phyloP scores from a whole-genome alignment of 2,113 vertebrate species.

The Fulmarus glacialis region DNA sequence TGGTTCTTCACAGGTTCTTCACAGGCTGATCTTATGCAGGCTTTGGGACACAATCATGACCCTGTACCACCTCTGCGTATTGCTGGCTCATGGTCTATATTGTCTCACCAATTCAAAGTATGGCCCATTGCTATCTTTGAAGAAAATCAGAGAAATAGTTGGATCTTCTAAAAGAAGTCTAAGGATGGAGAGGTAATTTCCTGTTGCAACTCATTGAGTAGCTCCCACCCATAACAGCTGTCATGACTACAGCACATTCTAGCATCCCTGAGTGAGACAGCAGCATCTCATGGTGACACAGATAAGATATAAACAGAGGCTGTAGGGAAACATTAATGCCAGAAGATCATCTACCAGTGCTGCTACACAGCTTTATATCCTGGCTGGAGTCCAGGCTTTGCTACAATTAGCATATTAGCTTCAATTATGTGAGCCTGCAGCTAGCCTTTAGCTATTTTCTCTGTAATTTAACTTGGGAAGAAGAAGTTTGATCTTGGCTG shows the following conservation, averaged over 20 bases:
- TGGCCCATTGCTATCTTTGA: neutral
- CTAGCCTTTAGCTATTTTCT: neutral
- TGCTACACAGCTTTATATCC: neutral
- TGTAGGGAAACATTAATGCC: neutral
- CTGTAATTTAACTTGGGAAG: neutral
- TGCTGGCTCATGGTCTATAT: neutral
- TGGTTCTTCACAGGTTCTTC: neutral
- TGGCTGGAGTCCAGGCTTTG: slow-evolving; percentile 7
- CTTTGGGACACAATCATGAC: neutral
- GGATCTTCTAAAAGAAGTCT: neutral
- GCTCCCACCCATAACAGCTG: neutral
- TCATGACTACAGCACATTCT: neutral
- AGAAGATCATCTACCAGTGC: neutral
- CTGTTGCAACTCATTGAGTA: neutral
- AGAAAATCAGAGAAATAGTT: neutral
- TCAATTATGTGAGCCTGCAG: slow-evolving; percentile 6
- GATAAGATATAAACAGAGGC: neutral
- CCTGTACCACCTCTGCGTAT: neutral
- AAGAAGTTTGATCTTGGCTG: neutral
- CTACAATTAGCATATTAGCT: slow-evolving; percentile 1
- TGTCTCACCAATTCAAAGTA: neutral
- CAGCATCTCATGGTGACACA: neutral
- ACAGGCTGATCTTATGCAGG: neutral
- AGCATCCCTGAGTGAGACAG: neutral
- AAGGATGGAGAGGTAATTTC: neutral